These are phyloP conservation scores for Drosophila peninsularis DNA, from an alignment of 2,888 invertebrate species.

Conservation along the genomic window DNA sequence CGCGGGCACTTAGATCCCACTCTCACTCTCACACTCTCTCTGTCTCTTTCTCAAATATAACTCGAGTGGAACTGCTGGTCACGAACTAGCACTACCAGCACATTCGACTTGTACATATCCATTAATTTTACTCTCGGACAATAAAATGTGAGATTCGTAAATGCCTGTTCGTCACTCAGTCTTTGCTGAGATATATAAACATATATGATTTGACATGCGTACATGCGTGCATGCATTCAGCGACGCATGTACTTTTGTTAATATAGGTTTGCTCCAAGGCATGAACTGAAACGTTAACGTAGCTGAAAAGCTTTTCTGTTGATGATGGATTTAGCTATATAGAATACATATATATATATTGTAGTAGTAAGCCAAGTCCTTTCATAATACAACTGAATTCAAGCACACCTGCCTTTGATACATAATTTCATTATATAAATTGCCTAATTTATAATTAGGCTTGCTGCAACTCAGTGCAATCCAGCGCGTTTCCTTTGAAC, in stretches of 20 bases:
- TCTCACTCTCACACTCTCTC: neutral
- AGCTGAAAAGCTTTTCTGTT: neutral
- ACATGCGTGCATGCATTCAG: conserved; percentile 49
- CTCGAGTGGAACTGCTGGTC: conserved; percentile 74
- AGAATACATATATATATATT: too few relatives aligned
- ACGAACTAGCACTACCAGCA: conserved; percentile 63
- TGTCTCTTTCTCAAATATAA: conserved; percentile 33
- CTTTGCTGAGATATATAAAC: neutral
- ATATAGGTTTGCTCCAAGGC: conserved; percentile 33
- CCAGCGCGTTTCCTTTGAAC: neutral
- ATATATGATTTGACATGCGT: conserved; percentile 46
- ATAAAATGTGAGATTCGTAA: conserved; percentile 80
- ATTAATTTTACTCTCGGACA: conserved; percentile 83
- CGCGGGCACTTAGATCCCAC: conserved; percentile 3
- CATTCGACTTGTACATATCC: conserved; percentile 81
- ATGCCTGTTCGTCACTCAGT: conserved; percentile 35
- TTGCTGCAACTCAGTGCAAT: neutral
- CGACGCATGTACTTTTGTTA: conserved; percentile 52
- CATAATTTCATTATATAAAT: neutral
- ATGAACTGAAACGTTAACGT: conserved; percentile 22
- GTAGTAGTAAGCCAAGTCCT: too few relatives aligned
- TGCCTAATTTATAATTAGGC: neutral
- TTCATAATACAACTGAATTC: neutral
- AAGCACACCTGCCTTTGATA: neutral
- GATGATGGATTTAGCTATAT: too few relatives aligned